Base-by-base conservation (phyloP, 2,113 vertebrate genomes). In the Hepsetus odoe region DNA sequence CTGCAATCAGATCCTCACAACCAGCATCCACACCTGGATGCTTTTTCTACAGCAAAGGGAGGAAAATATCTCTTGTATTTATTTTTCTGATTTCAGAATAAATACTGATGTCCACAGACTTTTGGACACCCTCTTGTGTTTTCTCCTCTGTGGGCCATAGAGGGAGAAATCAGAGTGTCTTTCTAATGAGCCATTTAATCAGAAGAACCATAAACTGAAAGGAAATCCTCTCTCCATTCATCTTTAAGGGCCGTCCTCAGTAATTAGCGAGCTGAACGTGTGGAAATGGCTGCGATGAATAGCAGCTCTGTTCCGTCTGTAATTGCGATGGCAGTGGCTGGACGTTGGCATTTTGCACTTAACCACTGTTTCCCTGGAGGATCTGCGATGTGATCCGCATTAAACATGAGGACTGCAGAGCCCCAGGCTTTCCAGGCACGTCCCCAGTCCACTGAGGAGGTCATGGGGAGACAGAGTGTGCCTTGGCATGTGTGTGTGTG, bases 271-370 rank as follows among this genome's bases (percentile, higher is more conserved):
- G 59, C 83, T 80, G 75, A 81, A 72, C 79, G 78, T 81, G 83
- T 85, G 33, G 53, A 69, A 66, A 80, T 68, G 75, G 74, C 61
- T 72, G 49, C 40, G 76, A 67, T 86, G 82, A 84, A 84, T 74
- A 80, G 69, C 70, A 68, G 80, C 42, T 73, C 64, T 81, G 69
- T 70, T 49, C 58, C 44, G 64, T 20, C 24, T 26, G 66, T 77
- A 76, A 84, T 84, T 80, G 26, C 33, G 16, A 51, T 35, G 32
- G 33, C 70, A 72, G 72, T 64, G 80, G 70, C 76, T 58, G 32
- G 40, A 53, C 28, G 30, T 32, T 85, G 83, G 76, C 83, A 85
- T 85, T 86, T 55, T 83, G 35, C 64, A 56, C 65, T 79, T 76
- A 72, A 70, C 55, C 8, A 35, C 30, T 33, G 79, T 51, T 81